These are phyloP conservation scores for Rhinopomastus cyanomelas DNA, from an alignment of 2,113 vertebrate species.

Conservation along the genomic window DNA sequence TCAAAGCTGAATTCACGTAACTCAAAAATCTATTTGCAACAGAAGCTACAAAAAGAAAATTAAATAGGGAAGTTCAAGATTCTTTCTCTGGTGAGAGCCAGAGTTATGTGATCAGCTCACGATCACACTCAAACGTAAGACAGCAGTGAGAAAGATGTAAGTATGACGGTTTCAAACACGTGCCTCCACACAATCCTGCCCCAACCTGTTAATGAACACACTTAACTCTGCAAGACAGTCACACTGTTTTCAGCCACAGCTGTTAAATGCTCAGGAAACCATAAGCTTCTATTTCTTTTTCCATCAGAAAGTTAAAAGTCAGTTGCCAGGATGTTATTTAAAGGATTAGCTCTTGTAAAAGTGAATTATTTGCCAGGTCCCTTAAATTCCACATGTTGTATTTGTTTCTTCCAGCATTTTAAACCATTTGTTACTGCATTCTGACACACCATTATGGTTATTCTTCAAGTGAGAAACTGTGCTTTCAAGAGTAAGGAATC, in stretches of 20 bases:
- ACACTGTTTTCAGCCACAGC: not conserved
- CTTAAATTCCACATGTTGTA: not conserved
- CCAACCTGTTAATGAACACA: not conserved
- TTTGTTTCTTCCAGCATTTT: not conserved
- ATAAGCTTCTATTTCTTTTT: not conserved
- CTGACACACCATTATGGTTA: not conserved
- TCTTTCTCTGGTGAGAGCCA: not conserved
- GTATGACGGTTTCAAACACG: not conserved
- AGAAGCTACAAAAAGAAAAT: not conserved
- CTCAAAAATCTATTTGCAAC: slow-evolving; percentile 20
- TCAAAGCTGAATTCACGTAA: slow-evolving; percentile 23
- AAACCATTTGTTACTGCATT: not conserved
- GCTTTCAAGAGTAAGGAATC: not conserved
- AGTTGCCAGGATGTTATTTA: not conserved
- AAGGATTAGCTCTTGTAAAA: not conserved
- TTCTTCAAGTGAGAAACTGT: not conserved
- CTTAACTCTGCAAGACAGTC: not conserved
- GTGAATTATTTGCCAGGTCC: not conserved
- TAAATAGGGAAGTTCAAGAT: not conserved
- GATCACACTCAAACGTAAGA: not conserved
- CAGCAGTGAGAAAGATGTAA: not conserved
- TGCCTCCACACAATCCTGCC: not conserved
- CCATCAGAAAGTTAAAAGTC: not conserved
- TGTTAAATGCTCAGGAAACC: slow-evolving; percentile 52
- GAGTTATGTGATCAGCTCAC: not conserved